Evolutionary conservation across 2,113 vertebrate species (phyloP).

Genomic region (Epinephelus moara): DNA sequence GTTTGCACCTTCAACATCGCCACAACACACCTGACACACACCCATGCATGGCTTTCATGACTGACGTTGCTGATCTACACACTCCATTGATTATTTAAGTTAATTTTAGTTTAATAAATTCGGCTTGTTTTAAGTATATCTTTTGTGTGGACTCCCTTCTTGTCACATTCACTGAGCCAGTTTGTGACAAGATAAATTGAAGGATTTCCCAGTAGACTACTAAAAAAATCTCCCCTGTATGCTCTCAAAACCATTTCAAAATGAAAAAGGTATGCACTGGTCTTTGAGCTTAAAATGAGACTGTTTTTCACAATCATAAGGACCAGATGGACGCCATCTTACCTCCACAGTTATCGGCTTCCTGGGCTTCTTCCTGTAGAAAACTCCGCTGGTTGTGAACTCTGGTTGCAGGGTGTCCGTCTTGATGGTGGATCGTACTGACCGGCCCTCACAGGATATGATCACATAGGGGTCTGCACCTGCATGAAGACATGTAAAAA

Average conservation of each 20-base stretch:
- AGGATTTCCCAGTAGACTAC: too few species aligned
- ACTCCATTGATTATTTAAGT: too few species aligned
- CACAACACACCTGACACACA: too few species aligned
- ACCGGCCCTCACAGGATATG: slow-evolving; percentile 89
- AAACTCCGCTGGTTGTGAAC: slow-evolving; percentile 90
- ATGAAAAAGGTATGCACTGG: not conserved
- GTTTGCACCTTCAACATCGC: too few species aligned
- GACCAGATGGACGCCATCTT: slow-evolving; percentile 44
- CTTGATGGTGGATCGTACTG: slow-evolving; percentile 82
- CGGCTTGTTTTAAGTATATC: too few species aligned
- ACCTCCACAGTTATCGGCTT: slow-evolving; percentile 91
- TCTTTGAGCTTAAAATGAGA: not conserved
- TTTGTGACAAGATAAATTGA: too few species aligned
- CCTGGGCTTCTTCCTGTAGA: slow-evolving; percentile 89
- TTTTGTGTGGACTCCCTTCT: too few species aligned
- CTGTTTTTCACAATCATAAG: not conserved
- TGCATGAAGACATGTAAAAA: slow-evolving; percentile 59
- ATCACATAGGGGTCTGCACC: slow-evolving; percentile 92
- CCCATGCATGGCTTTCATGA: too few species aligned
- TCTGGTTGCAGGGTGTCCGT: slow-evolving; percentile 81
- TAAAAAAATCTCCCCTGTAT: not conserved
- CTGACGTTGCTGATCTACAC: too few species aligned
- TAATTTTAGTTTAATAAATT: too few species aligned
- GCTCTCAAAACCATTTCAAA: not conserved
- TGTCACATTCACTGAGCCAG: too few species aligned